These are phyloP conservation scores for Dysmachus trigonus DNA, from an alignment of 2,888 invertebrate genomes.

Conservation along the genomic window DNA sequence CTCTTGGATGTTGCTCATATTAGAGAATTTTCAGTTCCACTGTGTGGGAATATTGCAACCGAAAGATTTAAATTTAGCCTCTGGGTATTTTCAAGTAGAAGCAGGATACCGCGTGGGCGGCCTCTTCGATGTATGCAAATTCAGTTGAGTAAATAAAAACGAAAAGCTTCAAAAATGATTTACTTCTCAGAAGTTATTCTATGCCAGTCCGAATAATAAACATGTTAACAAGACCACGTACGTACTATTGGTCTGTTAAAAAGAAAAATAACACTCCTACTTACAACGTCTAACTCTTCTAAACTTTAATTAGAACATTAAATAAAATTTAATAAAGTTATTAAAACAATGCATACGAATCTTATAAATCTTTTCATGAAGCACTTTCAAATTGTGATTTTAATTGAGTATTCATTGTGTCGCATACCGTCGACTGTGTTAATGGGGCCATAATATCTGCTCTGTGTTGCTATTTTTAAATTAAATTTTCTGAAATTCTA, in stretches of 20 bases:
- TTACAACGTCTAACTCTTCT: not conserved
- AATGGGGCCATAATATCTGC: not conserved
- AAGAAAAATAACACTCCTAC: not conserved
- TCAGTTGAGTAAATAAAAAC: not conserved
- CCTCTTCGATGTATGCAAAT: not conserved
- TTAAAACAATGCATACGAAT: not conserved
- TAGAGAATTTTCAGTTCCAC: not conserved
- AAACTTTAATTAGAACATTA: not conserved
- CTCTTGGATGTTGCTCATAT: not conserved
- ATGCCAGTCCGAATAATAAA: not conserved
- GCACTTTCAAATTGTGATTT: not conserved
- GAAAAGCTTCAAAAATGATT: not conserved
- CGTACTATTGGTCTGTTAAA: not conserved
- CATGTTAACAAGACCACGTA: not conserved
- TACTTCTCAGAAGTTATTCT: not conserved
- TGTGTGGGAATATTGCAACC: not conserved
- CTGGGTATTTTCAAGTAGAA: not conserved
- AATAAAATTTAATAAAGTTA: not conserved
- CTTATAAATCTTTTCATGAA: not conserved
- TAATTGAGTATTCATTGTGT: not conserved
- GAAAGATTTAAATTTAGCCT: not conserved
- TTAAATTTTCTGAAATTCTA: not conserved
- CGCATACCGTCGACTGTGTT: not conserved
- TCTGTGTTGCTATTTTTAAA: not conserved
- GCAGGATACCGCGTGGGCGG: not conserved